Evolutionary conservation across 2,888 invertebrate species (phyloP), one percentile per base, ranked within the genome.

Genomic region (Amphipyra berbera): DNA sequence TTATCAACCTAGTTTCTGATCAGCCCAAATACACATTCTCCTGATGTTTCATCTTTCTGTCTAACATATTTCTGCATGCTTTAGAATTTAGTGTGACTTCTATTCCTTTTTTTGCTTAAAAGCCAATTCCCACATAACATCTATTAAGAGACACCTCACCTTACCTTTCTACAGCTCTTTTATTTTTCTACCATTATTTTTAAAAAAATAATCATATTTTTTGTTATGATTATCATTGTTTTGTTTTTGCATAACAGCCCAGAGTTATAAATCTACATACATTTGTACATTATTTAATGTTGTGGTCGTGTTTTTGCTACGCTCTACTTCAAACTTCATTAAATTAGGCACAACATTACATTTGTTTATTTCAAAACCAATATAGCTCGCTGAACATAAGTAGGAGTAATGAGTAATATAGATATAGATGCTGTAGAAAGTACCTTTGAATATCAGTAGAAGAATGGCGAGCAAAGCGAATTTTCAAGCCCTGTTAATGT

Each of bases 221-320:
- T 48, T 47, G 52, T 55, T 21, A 48, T 67, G 27, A 48, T 35
- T n/a, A 27, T 53, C n/a, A 30, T 48, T 42, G 5, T 48, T 49
- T 63, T 49, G 66, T 67, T 76, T 73, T 73, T 76, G 73, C 76
- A 61, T 75, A 78, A 64, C 64, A n/a, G 64, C 61, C 78, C 69
- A 13, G 50, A 61, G 50, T 65, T 54, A 37, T 49, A 53, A 53
- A 14, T 40, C 50, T 52, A 44, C 7, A n/a, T 73, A n/a, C n/a
- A 37, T 46, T 53, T 40, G 12, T 47, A 42, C 21, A 44, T 50
- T 46, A 15, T 35, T 61, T 64, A n/a, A 65, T 46, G 49, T 61
- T 60, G 46, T 68, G 15, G 30, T 47, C 0, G 8, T 59, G 9
- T 52, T 60, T 54, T 68, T 21, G 30, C 37, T 49, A 53, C 30